phyloP scores from a whole-genome alignment of 2,888 invertebrate species.

The Synanthedon tipuliformis region DNA sequence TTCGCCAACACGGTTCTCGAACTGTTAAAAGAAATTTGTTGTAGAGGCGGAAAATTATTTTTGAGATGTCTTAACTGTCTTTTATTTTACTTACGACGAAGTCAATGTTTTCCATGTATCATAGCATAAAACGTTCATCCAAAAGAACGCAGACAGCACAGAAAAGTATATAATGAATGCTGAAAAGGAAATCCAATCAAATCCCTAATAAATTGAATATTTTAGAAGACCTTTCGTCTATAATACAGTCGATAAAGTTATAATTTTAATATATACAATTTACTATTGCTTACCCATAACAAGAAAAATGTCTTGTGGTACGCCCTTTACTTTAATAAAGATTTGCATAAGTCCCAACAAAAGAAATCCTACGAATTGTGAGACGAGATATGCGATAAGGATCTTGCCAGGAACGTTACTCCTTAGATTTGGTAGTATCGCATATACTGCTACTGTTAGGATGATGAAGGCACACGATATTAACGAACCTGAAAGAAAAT shows the following conservation, averaged over 20 bases:
- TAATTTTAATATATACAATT: too few species aligned
- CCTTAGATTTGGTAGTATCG: background rate
- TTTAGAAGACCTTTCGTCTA: too few species aligned
- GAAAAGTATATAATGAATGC: background rate
- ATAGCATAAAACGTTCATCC: background rate
- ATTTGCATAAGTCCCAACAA: background rate
- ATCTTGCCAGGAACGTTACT: background rate
- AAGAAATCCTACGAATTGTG: background rate
- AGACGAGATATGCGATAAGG: background rate
- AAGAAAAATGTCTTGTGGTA: background rate
- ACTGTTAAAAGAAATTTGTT: background rate
- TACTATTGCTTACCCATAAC: background rate
- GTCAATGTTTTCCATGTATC: background rate
- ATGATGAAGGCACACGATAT: background rate
- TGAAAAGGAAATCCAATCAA: background rate
- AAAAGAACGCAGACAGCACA: background rate
- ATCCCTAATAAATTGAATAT: too few species aligned
- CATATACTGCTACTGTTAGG: background rate
- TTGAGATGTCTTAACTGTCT: background rate
- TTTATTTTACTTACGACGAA: background rate
- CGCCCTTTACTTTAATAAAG: background rate
- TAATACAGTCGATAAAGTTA: too few species aligned
- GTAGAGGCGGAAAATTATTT: background rate
- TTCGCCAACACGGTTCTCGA: background rate
- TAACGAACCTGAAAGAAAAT: background rate